Conservation (phyloP, 2,113 vertebrate species). For the Marmota flaviventris region DNA sequence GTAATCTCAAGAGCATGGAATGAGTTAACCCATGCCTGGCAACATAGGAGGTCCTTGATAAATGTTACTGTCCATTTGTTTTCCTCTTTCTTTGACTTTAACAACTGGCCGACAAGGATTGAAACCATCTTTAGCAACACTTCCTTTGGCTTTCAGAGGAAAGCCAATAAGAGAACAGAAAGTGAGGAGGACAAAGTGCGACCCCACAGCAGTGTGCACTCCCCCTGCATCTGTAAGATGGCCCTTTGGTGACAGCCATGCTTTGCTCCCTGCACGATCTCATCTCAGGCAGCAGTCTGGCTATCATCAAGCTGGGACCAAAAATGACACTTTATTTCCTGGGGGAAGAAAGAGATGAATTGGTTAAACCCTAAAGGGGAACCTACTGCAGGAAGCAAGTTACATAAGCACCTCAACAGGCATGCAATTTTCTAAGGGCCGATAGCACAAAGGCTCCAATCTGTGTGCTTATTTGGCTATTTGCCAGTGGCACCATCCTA, state of each 20-base stretch:
- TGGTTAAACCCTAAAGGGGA: background rate
- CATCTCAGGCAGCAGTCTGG: background rate
- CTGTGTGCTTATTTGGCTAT: background rate
- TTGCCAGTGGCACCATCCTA: background rate
- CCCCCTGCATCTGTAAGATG: background rate
- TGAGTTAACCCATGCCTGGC: background rate
- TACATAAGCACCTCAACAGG: background rate
- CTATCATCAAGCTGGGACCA: background rate
- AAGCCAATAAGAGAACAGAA: background rate
- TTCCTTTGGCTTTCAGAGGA: background rate
- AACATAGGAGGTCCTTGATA: background rate
- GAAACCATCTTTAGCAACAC: background rate
- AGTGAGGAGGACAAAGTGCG: background rate
- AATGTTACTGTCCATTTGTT: background rate
- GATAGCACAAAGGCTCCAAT: background rate
- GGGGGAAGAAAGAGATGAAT: background rate
- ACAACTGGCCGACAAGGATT: background rate
- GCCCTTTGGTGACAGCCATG: background rate
- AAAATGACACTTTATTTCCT: background rate
- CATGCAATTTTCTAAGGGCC: background rate
- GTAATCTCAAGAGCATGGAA: background rate
- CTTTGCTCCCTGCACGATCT: background rate
- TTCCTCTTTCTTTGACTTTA: conserved; percentile 49
- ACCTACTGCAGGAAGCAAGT: background rate
- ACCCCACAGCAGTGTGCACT: background rate